Evolutionary conservation across 2,797 vertebrate genomes (phyloP), one percentile per base, ranked within the genome.

Genomic region (Catharus ustulatus): DNA sequence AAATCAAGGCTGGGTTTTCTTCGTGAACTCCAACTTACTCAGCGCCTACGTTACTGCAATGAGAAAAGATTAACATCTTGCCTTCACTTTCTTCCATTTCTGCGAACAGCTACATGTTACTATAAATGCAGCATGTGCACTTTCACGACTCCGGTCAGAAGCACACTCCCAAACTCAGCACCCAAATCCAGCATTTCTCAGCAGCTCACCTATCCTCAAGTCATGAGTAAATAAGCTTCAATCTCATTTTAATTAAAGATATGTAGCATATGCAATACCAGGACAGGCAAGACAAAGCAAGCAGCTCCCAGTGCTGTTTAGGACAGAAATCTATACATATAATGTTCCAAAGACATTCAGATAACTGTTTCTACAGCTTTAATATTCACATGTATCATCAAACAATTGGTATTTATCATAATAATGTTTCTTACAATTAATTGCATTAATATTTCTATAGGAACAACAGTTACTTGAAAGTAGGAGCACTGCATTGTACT

Each of bases 231-330:
- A 85, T 36, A 14, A 74, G 43, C 54, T 64, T 68, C 24, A 40
- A n/a, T 51, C 26, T 80, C 11, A 51, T n/a, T 36, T 71, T 89
- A 61, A 36, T 29, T 64, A 83, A 23, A 19, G 19, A 43, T 63
- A 55, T 1, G 21, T 15, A 54, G 22, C 22, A 13, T 10, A 67
- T 18, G 23, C 36, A 71, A 59, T 24, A 52, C 32, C 17, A 36
- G 79, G 55, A 62, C 18, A 52, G 10, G 27, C 29, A 63, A 83
- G 49, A 87, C 61, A 89, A 95, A 92, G 68, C 55, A 76, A 84
- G 57, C 21, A 77, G 34, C 49, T 79, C 30, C 26, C 52, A 49
- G 24, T 21, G 40, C 27, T 36, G 13, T 38, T 63, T 36, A 79
- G 38, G 34, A 69, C 17, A 77, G 40, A 36, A 66, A 36, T 27